Percentiles rank a stretch among this genome's conserved stretches.
phyloP scores from a whole-genome alignment of 2,888 invertebrate genomes.

The Rotaria macrura region DNA sequence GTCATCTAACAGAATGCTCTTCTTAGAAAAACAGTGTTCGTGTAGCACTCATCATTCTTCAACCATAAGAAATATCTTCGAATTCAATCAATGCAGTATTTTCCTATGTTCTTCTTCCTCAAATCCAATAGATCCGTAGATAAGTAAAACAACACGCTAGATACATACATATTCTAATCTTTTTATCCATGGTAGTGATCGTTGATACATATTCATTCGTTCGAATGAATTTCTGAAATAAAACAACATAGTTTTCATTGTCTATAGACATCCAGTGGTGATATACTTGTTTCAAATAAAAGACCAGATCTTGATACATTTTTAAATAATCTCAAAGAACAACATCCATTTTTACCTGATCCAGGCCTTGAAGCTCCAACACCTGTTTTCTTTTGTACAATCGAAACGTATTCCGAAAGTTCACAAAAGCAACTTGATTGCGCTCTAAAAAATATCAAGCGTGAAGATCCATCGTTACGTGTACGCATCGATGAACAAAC shows the following conservation, averaged over 20 bases:
- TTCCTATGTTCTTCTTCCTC: no score
- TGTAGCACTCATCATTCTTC: no score
- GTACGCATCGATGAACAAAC: slow-evolving; percentile 60
- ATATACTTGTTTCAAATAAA: slow-evolving; percentile 48
- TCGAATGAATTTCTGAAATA: no score
- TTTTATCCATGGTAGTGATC: no score
- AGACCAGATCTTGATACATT: slow-evolving; percentile 34
- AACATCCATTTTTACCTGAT: slow-evolving; percentile 26
- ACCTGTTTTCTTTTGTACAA: slow-evolving; percentile 89
- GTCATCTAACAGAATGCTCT: no score
- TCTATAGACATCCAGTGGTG: slow-evolving; percentile 55
- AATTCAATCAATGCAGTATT: no score
- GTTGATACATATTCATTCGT: no score
- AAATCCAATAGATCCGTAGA: no score
- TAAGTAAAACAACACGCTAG: no score
- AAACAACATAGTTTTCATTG: background rate
- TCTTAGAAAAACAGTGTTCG: no score
- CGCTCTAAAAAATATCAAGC: slow-evolving; percentile 67
- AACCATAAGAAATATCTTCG: no score
- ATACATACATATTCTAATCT: no score
- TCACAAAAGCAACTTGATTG: slow-evolving; percentile 65
- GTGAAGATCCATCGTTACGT: slow-evolving; percentile 67
- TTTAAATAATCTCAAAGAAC: slow-evolving; percentile 22
- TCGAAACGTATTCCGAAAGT: slow-evolving; percentile 75
- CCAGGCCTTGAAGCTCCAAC: slow-evolving; percentile 67